Conservation (phyloP, 2,113 vertebrate species). For the Petrocephalus zakoni region DNA sequence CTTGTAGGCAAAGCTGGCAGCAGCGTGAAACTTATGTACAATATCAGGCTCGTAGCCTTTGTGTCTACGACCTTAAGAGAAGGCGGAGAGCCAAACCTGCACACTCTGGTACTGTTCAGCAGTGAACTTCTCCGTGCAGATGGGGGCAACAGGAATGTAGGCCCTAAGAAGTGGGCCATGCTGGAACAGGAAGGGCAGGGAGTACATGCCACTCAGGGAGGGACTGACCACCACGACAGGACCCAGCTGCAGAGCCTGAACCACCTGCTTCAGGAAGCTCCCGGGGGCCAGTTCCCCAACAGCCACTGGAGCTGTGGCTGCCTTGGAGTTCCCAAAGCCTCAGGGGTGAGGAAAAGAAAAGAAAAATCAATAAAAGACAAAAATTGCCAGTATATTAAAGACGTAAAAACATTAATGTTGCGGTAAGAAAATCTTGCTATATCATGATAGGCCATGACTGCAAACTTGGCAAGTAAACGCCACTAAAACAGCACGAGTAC, state of each 20-base stretch:
- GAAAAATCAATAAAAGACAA: neutral
- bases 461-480: neutral
- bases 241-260: slow-evolving; percentile 64
- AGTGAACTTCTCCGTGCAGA: slow-evolving; percentile 86
- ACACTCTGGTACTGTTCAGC: slow-evolving; percentile 67
- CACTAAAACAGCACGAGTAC: slow-evolving; percentile 47
- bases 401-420: neutral
- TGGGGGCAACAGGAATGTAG: slow-evolving; percentile 86
- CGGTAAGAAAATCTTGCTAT: neutral
- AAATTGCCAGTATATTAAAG: neutral
- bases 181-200: slow-evolving; percentile 80
- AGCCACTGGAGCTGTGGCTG: slow-evolving; percentile 60
- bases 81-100: slow-evolving; percentile 60
- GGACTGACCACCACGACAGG: slow-evolving; percentile 83
- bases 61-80: neutral
- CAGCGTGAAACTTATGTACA: neutral
- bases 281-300: slow-evolving; percentile 72
- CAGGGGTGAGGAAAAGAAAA: slow-evolving; percentile 21
- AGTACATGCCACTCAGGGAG: slow-evolving; percentile 93
- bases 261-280: slow-evolving; percentile 71
- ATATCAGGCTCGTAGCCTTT: neutral
- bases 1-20: neutral
- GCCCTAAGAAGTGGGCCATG: slow-evolving; percentile 69
- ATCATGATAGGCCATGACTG: neutral
- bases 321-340: slow-evolving; percentile 79